phyloP scores from a whole-genome alignment of 2,113 vertebrate genomes.

The Oncorhynchus keta region DNA sequence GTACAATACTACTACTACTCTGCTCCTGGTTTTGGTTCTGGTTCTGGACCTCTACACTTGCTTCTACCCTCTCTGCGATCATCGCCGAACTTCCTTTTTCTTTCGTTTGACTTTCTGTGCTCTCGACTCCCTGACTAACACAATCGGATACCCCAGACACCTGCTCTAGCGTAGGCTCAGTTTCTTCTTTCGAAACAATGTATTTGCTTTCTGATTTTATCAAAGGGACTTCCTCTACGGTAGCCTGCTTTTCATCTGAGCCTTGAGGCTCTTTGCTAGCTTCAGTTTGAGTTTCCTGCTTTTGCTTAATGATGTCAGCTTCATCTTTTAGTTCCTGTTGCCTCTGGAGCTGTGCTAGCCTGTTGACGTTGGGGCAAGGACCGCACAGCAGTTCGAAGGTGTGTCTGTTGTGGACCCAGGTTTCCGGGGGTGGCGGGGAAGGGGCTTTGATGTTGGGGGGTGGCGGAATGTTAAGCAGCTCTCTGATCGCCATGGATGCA shows the following conservation, averaged over 20 bases:
- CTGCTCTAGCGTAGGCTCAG: constrained; percentile 14
- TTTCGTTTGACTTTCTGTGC: constrained; percentile 16
- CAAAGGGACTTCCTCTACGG: neutral
- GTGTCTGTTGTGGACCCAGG: constrained; percentile 72
- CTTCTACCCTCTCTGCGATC: constrained; percentile 10
- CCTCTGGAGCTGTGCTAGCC: constrained; percentile 39
- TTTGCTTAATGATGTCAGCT: constrained; percentile 8
- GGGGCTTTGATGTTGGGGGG: constrained; percentile 90
- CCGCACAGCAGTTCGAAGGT: constrained; percentile 70
- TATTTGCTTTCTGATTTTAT: constrained; percentile 28
- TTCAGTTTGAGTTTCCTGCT: constrained; percentile 34
- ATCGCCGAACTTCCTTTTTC: constrained; percentile 23
- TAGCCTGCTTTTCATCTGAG: constrained; percentile 23
- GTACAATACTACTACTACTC: neutral
- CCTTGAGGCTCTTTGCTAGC: constrained; percentile 9
- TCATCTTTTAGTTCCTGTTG: constrained; percentile 24
- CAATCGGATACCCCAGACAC: constrained; percentile 21
- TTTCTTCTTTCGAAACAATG: constrained; percentile 2
- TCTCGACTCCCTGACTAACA: constrained; percentile 13
- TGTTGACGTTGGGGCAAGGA: constrained; percentile 9
- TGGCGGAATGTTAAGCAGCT: constrained; percentile 82
- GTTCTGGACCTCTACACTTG: constrained; percentile 18
- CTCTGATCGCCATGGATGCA: constrained; percentile 36
- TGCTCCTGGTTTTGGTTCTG: constrained; percentile 25
- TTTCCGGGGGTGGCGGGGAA: constrained; percentile 81